These are phyloP conservation scores for Palythoa caribaeorum DNA, from an alignment of 92 coral and sea anemone species.

Conservation along the genomic window DNA sequence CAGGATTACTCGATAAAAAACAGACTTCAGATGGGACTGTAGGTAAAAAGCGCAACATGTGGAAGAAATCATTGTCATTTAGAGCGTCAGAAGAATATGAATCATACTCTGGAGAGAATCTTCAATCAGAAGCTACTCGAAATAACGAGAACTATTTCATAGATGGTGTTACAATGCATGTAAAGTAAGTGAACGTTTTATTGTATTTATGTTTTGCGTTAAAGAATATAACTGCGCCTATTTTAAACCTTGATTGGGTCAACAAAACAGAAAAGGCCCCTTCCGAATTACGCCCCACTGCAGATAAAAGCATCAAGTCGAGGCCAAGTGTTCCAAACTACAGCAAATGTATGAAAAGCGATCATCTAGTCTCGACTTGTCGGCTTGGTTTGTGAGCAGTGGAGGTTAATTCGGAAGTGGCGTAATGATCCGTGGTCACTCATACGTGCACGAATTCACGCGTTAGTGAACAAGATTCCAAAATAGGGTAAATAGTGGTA, in stretches of 20 bases:
- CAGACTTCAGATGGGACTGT: slow-evolving; percentile 7
- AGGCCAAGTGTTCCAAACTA: too few relatives aligned
- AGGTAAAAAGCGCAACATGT: slow-evolving; percentile 22
- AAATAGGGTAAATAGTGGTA: not conserved
- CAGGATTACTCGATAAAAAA: not conserved
- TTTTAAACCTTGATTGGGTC: not conserved
- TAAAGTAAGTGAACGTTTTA: slow-evolving; percentile 59
- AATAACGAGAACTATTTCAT: slow-evolving; percentile 76
- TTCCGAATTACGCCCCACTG: too few relatives aligned
- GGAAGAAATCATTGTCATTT: slow-evolving; percentile 42
- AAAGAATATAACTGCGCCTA: not conserved
- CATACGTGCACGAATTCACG: not conserved
- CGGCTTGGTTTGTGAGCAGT: too few relatives aligned
- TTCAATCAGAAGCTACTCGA: slow-evolving; percentile 33
- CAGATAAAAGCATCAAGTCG: too few relatives aligned
- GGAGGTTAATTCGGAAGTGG: not conserved
- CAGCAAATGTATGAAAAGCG: too few relatives aligned
- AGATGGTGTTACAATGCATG: slow-evolving; percentile 90
- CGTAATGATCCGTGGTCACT: too few relatives aligned
- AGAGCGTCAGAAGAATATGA: slow-evolving; percentile 40
- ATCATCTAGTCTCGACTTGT: too few relatives aligned
- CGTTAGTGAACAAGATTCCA: not conserved
- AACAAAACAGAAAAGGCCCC: too few relatives aligned
- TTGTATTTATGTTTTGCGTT: not conserved
- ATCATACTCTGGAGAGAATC: slow-evolving; percentile 36